Evolutionary conservation across 2,797 vertebrate genomes (phyloP), one percentile per base, ranked within the genome.

Genomic region (Spea hammondii): DNA sequence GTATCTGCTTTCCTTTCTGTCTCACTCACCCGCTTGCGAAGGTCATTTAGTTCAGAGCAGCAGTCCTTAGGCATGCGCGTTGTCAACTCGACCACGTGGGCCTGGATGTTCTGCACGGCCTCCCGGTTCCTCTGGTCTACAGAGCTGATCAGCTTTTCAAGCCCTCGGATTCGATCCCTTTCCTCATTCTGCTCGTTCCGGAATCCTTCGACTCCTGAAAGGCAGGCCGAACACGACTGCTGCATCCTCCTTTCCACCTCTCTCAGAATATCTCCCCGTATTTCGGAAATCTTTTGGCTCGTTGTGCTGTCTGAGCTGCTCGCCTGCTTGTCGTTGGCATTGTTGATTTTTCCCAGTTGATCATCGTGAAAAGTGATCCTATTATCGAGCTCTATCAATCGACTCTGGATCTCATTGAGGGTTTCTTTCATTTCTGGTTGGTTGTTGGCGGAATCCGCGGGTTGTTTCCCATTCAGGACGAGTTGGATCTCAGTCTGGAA

Each of bases 351-450:
- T 84, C 88, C 85, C 65, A 95, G 89, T 32, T 93, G 95, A 85
- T 91, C 88, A 84, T 97, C 96, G 0, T 96, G 95, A 48, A 88
- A 91, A 82, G 89, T 91, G 14, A 96, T 93, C 5, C 94, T 94
- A 87, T 91, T 95, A 83, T 96, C 95, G 44, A 98, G 91, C 47
- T 93, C 92, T 84, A 97, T 94, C 85, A 98, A 90, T 53, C 93
- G 95, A 70, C 83, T 93, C 86, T 97, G 95, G 77, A 98, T 95
- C 83, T 86, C 94, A 57, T 85, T 91, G 85, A 98, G 95, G 55
- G 92, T 96, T 72, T 97, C 94, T 5, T 92, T 95, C 90, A 98
- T 93, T 6, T 93, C 92, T 0, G 96, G 93, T 8, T 94, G 93
- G 57, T 93, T 93, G 0, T 95, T 87, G 0, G 95, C 90, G 0